Percentiles rank a stretch among this genome's conserved stretches.
phyloP scores from a whole-genome alignment of 2,888 invertebrate genomes.

The Rhamnusium bicolor region DNA sequence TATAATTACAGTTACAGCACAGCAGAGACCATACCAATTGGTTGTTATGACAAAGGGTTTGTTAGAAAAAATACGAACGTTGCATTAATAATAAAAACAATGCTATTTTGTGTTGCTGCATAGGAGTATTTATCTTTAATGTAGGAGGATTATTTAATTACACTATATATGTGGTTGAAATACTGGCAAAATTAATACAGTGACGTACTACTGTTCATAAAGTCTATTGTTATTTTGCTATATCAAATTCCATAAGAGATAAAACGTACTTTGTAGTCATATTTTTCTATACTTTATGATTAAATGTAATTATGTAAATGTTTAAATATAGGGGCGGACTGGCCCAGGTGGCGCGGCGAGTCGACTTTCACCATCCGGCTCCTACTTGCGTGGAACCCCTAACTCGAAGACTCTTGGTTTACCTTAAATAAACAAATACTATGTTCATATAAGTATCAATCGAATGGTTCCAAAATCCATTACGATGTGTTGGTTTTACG shows the following conservation, averaged over 20 bases:
- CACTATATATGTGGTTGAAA: not conserved
- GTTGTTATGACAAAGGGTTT: too few species aligned
- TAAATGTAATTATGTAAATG: not conserved
- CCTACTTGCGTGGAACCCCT: too few species aligned
- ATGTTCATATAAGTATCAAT: too few species aligned
- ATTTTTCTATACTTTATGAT: not conserved
- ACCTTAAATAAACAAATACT: too few species aligned
- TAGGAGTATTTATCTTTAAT: not conserved
- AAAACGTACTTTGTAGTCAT: not conserved
- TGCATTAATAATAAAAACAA: constrained; percentile 13
- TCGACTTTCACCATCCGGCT: too few species aligned
- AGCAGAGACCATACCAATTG: too few species aligned
- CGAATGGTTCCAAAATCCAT: too few species aligned
- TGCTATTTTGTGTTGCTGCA: constrained; percentile 6
- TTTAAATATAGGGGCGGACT: too few species aligned
- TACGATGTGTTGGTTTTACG: too few species aligned
- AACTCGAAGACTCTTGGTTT: too few species aligned
- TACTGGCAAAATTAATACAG: not conserved
- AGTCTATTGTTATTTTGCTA: not conserved
- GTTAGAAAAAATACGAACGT: not conserved
- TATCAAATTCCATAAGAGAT: not conserved
- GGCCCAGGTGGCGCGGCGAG: too few species aligned
- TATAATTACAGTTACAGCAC: too few species aligned
- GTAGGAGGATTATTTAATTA: constrained; percentile 20
- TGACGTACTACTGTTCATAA: not conserved